phyloP scores from a whole-genome alignment of 2,113 vertebrate genomes.

The Genyomyrus donnyi region DNA sequence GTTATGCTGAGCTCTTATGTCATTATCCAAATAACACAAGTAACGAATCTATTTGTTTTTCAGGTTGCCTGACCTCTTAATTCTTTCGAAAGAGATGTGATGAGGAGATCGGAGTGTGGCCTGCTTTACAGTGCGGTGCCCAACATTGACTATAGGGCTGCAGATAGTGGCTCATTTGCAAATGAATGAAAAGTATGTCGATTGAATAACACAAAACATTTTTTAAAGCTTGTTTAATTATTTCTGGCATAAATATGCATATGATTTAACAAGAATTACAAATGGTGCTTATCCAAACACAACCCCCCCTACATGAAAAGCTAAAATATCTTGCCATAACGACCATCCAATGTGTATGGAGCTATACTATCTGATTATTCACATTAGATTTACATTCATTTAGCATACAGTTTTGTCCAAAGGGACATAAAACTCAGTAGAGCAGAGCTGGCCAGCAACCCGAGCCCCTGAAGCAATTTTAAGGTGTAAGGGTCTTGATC shows the following conservation, averaged over 20 bases:
- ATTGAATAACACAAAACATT: not conserved
- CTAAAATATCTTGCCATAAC: not conserved
- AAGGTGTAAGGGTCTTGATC: not conserved
- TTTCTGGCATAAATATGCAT: not conserved
- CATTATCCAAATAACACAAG: not conserved
- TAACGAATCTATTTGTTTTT: not conserved
- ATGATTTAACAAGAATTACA: not conserved
- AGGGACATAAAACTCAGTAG: not conserved
- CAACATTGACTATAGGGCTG: not conserved
- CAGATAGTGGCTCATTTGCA: not conserved
- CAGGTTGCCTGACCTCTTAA: not conserved
- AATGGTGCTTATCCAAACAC: not conserved
- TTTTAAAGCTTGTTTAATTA: not conserved
- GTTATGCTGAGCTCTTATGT: not conserved
- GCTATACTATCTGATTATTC: not conserved
- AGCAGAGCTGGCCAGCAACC: not conserved
- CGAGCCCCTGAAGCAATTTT: not conserved
- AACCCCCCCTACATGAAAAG: not conserved
- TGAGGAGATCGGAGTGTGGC: not conserved
- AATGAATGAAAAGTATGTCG: not conserved
- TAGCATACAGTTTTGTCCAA: not conserved
- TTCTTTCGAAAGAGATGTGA: not conserved
- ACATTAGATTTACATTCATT: not conserved
- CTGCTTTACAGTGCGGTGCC: not conserved
- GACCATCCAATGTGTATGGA: not conserved